Evolutionary conservation across 2,797 vertebrate genomes (phyloP).

Genomic region (Phalanger gymnotis): DNA sequence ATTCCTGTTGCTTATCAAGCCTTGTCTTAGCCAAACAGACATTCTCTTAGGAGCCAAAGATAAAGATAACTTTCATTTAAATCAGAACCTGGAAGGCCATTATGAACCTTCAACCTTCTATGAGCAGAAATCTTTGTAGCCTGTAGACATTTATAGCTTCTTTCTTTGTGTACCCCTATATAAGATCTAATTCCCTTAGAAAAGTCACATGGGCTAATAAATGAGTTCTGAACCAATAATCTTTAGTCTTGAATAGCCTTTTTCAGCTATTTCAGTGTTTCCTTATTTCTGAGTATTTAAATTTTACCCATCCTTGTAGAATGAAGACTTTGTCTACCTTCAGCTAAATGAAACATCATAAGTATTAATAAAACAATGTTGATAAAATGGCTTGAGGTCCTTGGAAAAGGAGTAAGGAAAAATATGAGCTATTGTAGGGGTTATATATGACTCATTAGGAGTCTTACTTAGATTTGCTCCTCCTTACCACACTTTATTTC

Average conservation of each 20-base stretch:
- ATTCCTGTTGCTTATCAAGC: neutral
- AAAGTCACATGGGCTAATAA: neutral
- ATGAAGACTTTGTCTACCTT: constrained; percentile 10
- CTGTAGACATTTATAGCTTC: constrained; percentile 32
- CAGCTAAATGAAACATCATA: constrained; percentile 28
- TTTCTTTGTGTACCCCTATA: neutral
- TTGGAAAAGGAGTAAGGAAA: constrained; percentile 12
- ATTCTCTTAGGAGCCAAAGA: neutral
- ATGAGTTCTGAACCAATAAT: constrained; percentile 14
- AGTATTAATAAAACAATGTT: constrained; percentile 36
- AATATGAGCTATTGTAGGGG: constrained; percentile 19
- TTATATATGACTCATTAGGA: constrained; percentile 16
- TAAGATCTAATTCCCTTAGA: constrained; percentile 17
- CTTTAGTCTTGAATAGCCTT: constrained; percentile 16
- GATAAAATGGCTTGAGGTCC: constrained; percentile 36
- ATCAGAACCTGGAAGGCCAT: constrained; percentile 3
- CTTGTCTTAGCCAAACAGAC: neutral
- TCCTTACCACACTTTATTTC: neutral
- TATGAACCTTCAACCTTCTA: no score
- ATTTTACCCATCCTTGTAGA: constrained; percentile 33
- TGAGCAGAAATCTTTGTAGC: constrained; percentile 4
- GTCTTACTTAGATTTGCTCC: constrained; percentile 19
- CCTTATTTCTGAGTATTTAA: neutral
- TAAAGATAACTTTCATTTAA: constrained; percentile 7
- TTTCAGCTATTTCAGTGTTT: neutral